Evolutionary conservation across 2,797 vertebrate genomes (phyloP), one percentile per base, ranked within the genome.

Genomic region (Lycodopsis pacificus): DNA sequence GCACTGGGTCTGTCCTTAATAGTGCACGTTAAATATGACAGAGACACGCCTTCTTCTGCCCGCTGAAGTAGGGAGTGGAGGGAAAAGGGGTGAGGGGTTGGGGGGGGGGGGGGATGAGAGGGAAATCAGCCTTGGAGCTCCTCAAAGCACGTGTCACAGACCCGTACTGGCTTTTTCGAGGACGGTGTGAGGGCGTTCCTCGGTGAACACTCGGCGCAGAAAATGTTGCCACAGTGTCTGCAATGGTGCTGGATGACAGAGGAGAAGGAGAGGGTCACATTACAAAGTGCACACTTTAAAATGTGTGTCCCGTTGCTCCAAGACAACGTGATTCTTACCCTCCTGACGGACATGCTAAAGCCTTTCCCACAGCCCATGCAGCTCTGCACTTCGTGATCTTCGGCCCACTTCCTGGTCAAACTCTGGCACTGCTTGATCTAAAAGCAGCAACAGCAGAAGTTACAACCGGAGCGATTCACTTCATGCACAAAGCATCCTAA

Each of bases 201-300:
- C 59, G 96, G 86, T 11, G 98, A 99, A 92, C 98, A 99, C 80
- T 99, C 98, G 0, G 92, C 96, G 78, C 98, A 99, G 91, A 99
- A 99, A 91, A 99, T 99, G 95, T 99, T 99, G 51, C 98, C 98
- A 84, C 98, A 99, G 20, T 99, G 97, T 93, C 98, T 96, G 94
- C 98, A 99, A 85, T 99, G 98, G 87, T 99, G 98, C 98, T 99
- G 95, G 88, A 82, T 40, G 34, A 76, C 10, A 72, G 59, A 46
- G 49, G n/a, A 68, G 27, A 34, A 51, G 54, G 8, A 73, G 57
- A 80, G n/a, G 4, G 51, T 46, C 0, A 36, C 1, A 7, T 65
- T 9, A 77, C 22, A 20, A 42, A 8, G 13, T 0, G 11, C 64
- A 44, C 4, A 0, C 2, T n/a, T 15, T 13, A 4, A 48, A 12